A percentile compares a stretch with the other conserved stretches of the same genome.
These are phyloP conservation scores for Tichodroma muraria DNA, from an alignment of 2,113 vertebrate genomes.

Conservation along the genomic window DNA sequence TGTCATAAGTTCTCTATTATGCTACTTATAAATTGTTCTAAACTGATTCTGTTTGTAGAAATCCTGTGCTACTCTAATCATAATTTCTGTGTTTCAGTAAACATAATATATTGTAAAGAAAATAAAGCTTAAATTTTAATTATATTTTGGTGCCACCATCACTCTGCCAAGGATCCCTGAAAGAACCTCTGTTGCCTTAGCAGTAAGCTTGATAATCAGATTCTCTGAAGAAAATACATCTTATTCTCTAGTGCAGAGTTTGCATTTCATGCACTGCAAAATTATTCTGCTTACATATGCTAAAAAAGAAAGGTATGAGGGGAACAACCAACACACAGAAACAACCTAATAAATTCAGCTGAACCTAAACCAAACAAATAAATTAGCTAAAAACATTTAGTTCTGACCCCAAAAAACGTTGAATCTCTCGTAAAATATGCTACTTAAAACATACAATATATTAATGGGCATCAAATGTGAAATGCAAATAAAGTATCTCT, in stretches of 20 bases:
- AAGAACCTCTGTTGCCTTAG: neutral
- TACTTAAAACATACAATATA: neutral
- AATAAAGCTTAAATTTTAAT: neutral
- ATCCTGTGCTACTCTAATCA: neutral
- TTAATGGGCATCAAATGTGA: neutral
- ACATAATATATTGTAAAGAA: neutral
- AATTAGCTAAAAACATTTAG: neutral
- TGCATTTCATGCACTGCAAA: neutral
- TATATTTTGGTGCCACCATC: neutral
- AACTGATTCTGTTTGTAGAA: neutral
- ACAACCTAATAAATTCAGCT: neutral
- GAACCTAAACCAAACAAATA: neutral
- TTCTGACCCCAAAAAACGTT: neutral
- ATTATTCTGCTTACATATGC: neutral
- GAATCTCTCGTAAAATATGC: neutral
- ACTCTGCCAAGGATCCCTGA: neutral
- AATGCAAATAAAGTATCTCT: neutral
- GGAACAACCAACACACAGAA: neutral
- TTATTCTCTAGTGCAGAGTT: neutral
- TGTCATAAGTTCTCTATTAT: neutral
- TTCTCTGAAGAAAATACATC: neutral
- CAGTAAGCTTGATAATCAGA: neutral
- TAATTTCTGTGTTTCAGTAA: neutral
- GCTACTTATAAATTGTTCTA: neutral
- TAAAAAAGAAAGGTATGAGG: neutral